Conservation (phyloP, 2,888 invertebrate genomes). For the Agonopterix alstromeriana region DNA sequence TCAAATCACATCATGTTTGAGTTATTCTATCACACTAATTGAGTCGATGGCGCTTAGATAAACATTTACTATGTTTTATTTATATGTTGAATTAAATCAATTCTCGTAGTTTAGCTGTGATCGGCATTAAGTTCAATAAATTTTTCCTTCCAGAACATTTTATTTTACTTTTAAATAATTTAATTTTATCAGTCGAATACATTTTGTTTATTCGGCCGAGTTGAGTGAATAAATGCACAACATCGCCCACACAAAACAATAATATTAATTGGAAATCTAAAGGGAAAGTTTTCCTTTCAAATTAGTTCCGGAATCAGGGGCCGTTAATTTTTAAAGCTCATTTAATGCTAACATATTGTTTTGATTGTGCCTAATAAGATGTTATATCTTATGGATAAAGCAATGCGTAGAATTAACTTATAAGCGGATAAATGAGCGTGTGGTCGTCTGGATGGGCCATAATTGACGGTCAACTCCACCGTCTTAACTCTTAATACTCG, state of each 20-base stretch:
- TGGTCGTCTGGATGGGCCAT: conserved; percentile 15
- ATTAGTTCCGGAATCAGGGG: not conserved
- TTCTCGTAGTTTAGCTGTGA: no score
- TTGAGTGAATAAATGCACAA: no score
- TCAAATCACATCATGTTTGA: not conserved
- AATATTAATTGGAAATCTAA: not conserved
- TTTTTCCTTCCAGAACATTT: no score
- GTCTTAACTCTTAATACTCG: conserved; percentile 7
- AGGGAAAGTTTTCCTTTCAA: not conserved
- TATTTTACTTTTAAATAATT: no score
- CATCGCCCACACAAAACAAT: no score
- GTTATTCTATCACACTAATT: not conserved
- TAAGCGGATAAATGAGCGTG: conserved; percentile 19
- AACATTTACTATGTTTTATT: no score
- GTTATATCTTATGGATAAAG: conserved; percentile 1
- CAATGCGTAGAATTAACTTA: conserved; percentile 14
- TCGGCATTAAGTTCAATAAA: no score
- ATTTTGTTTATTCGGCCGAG: no score
- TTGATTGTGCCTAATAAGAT: conserved; percentile 7
- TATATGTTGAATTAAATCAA: no score
- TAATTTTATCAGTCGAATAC: no score
- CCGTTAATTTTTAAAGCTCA: not conserved
- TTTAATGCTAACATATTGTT: conserved; percentile 2
- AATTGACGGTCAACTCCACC: conserved; percentile 12
- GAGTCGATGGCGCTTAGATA: not conserved